Percentiles rank a stretch among this genome's conserved stretches.
These are phyloP conservation scores for Machimus rusticus DNA, from an alignment of 2,888 invertebrate species.

Conservation along the genomic window DNA sequence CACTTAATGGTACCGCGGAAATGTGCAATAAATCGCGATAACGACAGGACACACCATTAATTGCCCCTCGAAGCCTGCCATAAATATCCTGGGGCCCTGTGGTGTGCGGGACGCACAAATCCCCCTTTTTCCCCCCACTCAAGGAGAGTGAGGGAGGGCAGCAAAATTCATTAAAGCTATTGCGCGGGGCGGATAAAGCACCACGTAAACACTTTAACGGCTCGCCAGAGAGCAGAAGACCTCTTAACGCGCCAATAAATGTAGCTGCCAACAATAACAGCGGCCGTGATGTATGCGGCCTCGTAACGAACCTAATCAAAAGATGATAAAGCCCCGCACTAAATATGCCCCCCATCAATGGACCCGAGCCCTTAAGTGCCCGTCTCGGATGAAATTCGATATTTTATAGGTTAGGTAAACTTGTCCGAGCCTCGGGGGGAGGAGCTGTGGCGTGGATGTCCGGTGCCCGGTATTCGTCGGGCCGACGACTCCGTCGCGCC, in stretches of 20 bases:
- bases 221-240: not conserved
- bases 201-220: constrained; percentile 26
- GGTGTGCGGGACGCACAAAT: not conserved
- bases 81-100: constrained; percentile 1
- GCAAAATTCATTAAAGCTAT: constrained; percentile 21
- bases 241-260: constrained; percentile 10
- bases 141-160: not conserved
- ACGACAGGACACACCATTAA: constrained; percentile 27
- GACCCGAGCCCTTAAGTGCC: constrained; percentile 4
- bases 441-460: not conserved
- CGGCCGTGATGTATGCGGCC: constrained; percentile 6
- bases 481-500: not conserved
- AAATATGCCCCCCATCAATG: constrained; percentile 20
- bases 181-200: not conserved
- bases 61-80: constrained; percentile 2
- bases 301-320: constrained; percentile 31
- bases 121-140: not conserved
- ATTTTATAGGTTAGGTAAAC: not conserved
- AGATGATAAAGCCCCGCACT: constrained; percentile 24
- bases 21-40: constrained; percentile 23
- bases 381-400: constrained; percentile 21
- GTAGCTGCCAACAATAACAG: constrained; percentile 28
- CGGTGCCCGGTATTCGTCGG: not conserved
- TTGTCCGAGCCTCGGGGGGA: not conserved
- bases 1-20: not conserved